Conservation (phyloP, 2,113 vertebrate species). For the Phylloscopus trochilus region DNA sequence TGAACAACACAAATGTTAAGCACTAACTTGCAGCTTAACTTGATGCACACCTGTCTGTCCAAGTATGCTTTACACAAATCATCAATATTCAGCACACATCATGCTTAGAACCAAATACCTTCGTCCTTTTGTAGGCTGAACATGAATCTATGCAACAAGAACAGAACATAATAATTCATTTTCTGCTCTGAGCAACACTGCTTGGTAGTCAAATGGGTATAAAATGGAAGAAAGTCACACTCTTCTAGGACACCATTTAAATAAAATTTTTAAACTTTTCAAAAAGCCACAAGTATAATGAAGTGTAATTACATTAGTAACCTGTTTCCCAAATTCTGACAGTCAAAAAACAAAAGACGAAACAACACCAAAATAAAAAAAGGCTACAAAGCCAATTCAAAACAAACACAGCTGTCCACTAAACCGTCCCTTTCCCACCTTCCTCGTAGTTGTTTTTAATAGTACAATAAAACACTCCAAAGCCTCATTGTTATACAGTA, state of each 20-base stretch:
- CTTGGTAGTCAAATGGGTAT: not conserved
- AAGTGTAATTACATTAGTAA: constrained; percentile 33
- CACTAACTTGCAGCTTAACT: not conserved
- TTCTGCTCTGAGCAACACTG: not conserved
- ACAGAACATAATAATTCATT: not conserved
- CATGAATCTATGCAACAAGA: not conserved
- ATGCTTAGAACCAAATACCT: not conserved
- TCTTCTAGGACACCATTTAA: not conserved
- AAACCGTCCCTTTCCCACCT: constrained; percentile 48
- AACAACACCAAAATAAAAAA: not conserved
- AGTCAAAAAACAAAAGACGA: not conserved
- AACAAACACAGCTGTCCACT: constrained; percentile 49
- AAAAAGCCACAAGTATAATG: not conserved
- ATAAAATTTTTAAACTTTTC: not conserved
- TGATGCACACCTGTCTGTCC: not conserved
- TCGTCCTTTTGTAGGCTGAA: not conserved
- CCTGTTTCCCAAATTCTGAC: constrained; percentile 1
- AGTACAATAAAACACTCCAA: constrained; percentile 63
- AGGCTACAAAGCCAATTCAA: constrained; percentile 36
- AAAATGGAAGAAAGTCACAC: not conserved
- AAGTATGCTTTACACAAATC: not conserved
- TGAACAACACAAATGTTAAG: not conserved
- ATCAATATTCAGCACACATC: not conserved
- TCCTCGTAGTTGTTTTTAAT: constrained; percentile 40
- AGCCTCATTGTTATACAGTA: constrained; percentile 31